Evolutionary conservation across 2,888 invertebrate species (phyloP).

Genomic region (Pasiphila rectangulata): DNA sequence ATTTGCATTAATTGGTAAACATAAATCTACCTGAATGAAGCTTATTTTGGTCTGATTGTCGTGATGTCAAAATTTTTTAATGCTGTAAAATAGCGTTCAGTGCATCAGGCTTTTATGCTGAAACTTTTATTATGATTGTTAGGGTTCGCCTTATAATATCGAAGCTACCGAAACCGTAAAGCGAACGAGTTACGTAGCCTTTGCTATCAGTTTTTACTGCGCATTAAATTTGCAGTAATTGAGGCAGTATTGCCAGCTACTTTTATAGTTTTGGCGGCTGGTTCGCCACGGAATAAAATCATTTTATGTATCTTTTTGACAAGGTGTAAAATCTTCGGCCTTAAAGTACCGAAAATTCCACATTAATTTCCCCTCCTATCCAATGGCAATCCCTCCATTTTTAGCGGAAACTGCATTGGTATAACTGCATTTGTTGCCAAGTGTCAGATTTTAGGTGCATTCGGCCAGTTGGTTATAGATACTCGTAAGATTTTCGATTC

Average conservation of each 20-base stretch:
- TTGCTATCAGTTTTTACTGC: slow-evolving; percentile 50
- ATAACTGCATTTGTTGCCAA: slow-evolving; percentile 31
- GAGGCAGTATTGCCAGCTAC: slow-evolving; percentile 12
- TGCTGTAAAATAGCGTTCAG: neutral
- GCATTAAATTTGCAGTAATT: slow-evolving; percentile 56
- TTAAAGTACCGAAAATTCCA: too few species aligned
- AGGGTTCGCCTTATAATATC: slow-evolving; percentile 3
- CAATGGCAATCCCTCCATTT: slow-evolving; percentile 52
- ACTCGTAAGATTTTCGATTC: too few species aligned
- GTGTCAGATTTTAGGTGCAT: slow-evolving; percentile 8
- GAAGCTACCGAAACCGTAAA: slow-evolving; percentile 31
- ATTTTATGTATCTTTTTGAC: neutral
- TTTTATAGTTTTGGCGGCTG: neutral
- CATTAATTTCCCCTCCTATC: slow-evolving; percentile 45
- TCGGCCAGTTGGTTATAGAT: neutral
- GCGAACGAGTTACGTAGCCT: slow-evolving; percentile 38
- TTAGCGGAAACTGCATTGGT: slow-evolving; percentile 50
- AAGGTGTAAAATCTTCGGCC: too few species aligned
- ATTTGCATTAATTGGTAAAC: too few species aligned
- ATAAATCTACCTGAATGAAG: too few species aligned
- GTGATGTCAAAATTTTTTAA: too few species aligned
- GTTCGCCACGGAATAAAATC: neutral
- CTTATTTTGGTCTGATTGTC: too few species aligned
- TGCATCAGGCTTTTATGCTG: neutral
- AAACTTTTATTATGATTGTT: neutral